These are phyloP conservation scores for Carcina quercana DNA, from an alignment of 2,888 invertebrate genomes.

Conservation along the genomic window DNA sequence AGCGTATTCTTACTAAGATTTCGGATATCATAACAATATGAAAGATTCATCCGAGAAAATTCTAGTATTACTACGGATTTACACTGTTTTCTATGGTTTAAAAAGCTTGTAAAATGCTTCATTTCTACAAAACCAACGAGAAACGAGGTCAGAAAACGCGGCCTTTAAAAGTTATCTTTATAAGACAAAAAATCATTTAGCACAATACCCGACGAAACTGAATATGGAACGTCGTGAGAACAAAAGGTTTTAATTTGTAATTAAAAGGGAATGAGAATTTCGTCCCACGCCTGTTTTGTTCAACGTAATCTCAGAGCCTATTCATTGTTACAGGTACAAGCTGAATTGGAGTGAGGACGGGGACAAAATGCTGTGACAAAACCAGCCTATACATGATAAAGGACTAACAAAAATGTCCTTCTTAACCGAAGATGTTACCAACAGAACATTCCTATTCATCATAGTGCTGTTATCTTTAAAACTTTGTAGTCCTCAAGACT, in stretches of 20 bases:
- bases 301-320: not conserved
- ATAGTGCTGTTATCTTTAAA: slow-evolving; percentile 57
- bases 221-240: not conserved
- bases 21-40: too few species aligned
- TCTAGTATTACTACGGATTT: too few species aligned
- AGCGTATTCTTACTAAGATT: too few species aligned
- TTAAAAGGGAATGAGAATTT: slow-evolving; percentile 5
- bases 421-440: slow-evolving; percentile 45
- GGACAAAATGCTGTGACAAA: slow-evolving; percentile 49
- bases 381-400: slow-evolving; percentile 19
- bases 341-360: slow-evolving; percentile 6
- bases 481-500: slow-evolving; percentile 61
- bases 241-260: slow-evolving; percentile 3
- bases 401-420: slow-evolving; percentile 47
- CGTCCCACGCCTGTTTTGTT: slow-evolving; percentile 1
- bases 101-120: too few species aligned
- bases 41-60: too few species aligned
- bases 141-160: too few species aligned
- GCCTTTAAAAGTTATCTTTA: too few species aligned
- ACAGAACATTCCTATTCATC: slow-evolving; percentile 58
- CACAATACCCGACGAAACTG: too few species aligned
- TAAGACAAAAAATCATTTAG: too few species aligned
- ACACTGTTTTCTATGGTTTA: too few species aligned
- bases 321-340: slow-evolving; percentile 44
- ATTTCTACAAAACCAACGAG: too few species aligned